phyloP scores from a whole-genome alignment of 2,888 invertebrate genomes.

The Germaria angustata region DNA sequence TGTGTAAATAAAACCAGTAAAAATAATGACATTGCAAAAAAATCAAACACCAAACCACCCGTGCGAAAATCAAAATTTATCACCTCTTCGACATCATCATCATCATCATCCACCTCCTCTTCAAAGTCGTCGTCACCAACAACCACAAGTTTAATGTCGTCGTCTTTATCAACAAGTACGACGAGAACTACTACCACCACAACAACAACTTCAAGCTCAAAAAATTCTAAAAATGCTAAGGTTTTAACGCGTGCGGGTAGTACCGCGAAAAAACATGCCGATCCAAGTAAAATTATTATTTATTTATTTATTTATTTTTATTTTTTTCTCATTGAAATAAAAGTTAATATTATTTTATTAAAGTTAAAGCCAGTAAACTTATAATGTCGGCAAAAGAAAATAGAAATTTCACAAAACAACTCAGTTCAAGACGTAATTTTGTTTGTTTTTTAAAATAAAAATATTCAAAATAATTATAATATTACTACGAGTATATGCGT shows the following conservation, averaged over 20 bases:
- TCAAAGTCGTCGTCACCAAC: conserved; percentile 41
- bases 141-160: conserved; percentile 56
- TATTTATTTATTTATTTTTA: too few relatives aligned
- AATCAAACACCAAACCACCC: conserved; percentile 34
- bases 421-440: too few relatives aligned
- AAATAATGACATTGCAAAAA: conserved; percentile 11
- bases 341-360: not conserved
- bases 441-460: too few relatives aligned
- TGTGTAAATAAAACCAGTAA: conserved; percentile 33
- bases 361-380: not conserved
- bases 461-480: too few relatives aligned
- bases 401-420: too few relatives aligned
- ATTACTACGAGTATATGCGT: too few relatives aligned
- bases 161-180: conserved; percentile 63
- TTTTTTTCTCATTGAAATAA: not conserved
- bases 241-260: conserved; percentile 69
- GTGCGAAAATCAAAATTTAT: conserved; percentile 52
- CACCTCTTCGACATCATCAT: conserved; percentile 59
- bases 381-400: too few relatives aligned
- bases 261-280: conserved; percentile 74
- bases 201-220: conserved; percentile 67
- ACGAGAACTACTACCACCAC: conserved; percentile 44
- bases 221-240: conserved; percentile 70
- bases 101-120: conserved; percentile 37
- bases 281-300: conserved; percentile 80